These are phyloP conservation scores for Yponomeuta malinellus DNA, from an alignment of 2,888 invertebrate species.

Conservation along the genomic window DNA sequence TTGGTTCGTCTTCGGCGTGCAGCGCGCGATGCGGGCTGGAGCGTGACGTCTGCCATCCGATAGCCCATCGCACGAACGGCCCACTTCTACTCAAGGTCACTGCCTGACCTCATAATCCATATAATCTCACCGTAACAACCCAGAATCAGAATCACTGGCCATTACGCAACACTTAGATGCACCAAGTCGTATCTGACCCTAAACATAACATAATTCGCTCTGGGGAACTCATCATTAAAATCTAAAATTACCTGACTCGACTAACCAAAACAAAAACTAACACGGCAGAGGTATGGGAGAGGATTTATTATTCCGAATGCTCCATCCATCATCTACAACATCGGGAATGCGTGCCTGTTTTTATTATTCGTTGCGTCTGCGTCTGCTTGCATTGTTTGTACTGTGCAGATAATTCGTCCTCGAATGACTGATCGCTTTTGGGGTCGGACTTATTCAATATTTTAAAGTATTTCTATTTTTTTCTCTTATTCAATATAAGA, in stretches of 20 bases:
- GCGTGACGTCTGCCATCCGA: constrained; percentile 74
- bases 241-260: constrained; percentile 1
- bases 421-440: constrained; percentile 10
- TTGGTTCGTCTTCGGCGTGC: constrained; percentile 19
- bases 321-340: constrained; percentile 26
- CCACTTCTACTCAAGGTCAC: constrained; percentile 70
- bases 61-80: constrained; percentile 73
- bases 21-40: constrained; percentile 40
- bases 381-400: constrained; percentile 12
- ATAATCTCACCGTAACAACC: constrained; percentile 6
- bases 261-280: constrained; percentile 18
- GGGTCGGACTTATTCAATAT: constrained; percentile 8
- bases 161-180: neutral
- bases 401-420: constrained; percentile 12
- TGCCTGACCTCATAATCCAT: constrained; percentile 62
- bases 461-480: constrained; percentile 3
- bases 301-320: constrained; percentile 24
- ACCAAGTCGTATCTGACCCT: neutral
- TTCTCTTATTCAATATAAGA: neutral
- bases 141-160: neutral
- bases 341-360: constrained; percentile 22
- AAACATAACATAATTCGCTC: neutral
- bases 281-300: constrained; percentile 20
- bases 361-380: constrained; percentile 18
- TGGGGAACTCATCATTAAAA: constrained; percentile 12